Base-by-base conservation (phyloP, 1,140 invertebrate genomes). In the Fopius arisanus region DNA sequence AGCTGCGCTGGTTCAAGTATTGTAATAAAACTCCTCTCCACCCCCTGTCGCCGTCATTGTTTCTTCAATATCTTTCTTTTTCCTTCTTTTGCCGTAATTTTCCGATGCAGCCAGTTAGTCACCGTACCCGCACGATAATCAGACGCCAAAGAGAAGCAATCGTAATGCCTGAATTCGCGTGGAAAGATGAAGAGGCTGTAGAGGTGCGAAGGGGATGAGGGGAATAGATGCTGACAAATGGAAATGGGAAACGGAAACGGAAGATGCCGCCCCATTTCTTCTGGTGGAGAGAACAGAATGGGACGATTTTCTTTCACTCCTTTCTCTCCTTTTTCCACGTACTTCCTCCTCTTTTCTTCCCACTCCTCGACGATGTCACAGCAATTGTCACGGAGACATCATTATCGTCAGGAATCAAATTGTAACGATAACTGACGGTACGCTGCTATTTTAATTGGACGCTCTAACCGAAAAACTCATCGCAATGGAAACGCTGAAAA, bases 181-280 rank as follows among this genome's bases (percentile, higher is more conserved):
- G 14, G 26, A n/a, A 21, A 72, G 40, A 65, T 43, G 62, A 26
- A 19, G 59, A 14, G 62, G 41, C 9, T n/a, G 14, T 14, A 23
- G 23, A 43, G 59, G 16, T 26, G 59, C 51, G 54, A 37, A 65
- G 19, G 19, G 59, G 19, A 65, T 40, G 59, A 43, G 40, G 14
- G 51, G 14, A 12, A 33, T 65, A 65, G 70, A 41, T 31, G 59
- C 59, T 72, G 70, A 72, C 70, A 72, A 72, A 72, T 72, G 70
- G 59, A 72, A 72, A 72, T 72, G 59, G 70, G 70, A 72, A 65
- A 29, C 70, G 70, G 59, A 72, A 72, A 40, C 59, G 59, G 59
- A 72, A 72, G 59, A 72, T 72, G 31, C 59, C 63, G 54, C 70
- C 62, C 59, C 40, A 72, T 72, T 72, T 41, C 59, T 65, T 72